Evolutionary conservation across 2,888 invertebrate species (phyloP).

Genomic region (Pammene aurita): DNA sequence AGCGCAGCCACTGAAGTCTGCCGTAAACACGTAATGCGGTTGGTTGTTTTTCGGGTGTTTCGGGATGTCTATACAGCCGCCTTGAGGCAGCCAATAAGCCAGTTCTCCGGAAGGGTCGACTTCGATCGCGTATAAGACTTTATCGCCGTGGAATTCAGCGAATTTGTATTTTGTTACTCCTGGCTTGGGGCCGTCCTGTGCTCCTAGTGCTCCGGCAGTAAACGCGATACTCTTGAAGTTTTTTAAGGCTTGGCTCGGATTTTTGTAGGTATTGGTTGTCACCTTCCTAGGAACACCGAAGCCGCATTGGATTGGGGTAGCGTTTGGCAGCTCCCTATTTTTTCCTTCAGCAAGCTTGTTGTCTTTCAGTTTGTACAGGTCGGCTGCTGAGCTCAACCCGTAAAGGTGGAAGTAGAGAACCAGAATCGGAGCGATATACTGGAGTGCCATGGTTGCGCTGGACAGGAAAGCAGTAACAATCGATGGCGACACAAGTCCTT

Average conservation of each 20-base stretch:
- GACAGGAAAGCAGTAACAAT: neutral
- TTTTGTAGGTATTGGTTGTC: neutral
- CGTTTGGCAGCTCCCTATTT: neutral
- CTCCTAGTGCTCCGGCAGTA: neutral
- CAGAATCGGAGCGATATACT: neutral
- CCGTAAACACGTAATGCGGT: constrained; percentile 11
- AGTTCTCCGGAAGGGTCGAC: neutral
- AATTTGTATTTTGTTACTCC: neutral
- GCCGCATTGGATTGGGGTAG: neutral
- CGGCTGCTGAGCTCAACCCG: neutral
- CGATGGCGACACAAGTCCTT: neutral
- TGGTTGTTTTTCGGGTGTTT: neutral
- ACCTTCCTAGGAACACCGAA: neutral
- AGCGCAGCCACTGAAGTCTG: constrained; percentile 17
- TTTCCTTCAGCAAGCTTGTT: neutral
- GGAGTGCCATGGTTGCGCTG: neutral
- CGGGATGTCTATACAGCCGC: neutral
- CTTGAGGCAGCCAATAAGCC: neutral
- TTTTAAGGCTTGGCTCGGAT: neutral
- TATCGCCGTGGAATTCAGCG: neutral
- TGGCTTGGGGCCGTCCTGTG: neutral
- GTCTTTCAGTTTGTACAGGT: neutral
- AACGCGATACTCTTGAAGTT: neutral
- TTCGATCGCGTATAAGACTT: neutral
- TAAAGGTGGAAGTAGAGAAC: neutral